Evolutionary conservation across 1,140 invertebrate genomes (phyloP).

Genomic region (Chelonus insularis): DNA sequence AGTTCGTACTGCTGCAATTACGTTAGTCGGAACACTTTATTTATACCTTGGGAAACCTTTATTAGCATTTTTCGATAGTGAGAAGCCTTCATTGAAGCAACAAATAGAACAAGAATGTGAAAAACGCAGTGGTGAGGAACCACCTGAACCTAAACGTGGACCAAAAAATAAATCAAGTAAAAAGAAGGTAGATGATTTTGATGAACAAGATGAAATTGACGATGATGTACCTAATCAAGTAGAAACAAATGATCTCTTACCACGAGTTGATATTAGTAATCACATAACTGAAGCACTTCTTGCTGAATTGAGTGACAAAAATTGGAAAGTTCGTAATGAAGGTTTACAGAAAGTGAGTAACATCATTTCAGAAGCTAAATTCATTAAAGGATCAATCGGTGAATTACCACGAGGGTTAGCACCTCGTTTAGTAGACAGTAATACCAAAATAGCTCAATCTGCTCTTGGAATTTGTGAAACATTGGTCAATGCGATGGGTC

Average conservation of each 20-base stretch:
- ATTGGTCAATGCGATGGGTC: constrained; percentile 79
- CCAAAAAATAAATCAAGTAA: constrained; percentile 36
- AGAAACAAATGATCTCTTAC: constrained; percentile 70
- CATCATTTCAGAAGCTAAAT: constrained; percentile 76
- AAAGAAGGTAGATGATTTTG: constrained; percentile 47
- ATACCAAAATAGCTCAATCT: constrained; percentile 85
- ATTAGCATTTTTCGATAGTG: constrained; percentile 80
- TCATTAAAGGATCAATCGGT: constrained; percentile 81
- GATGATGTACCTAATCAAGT: constrained; percentile 55
- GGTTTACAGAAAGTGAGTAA: constrained; percentile 76
- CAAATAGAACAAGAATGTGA: constrained; percentile 88
- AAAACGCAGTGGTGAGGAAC: constrained; percentile 73
- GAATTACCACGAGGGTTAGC: constrained; percentile 79
- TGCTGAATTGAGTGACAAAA: constrained; percentile 85
- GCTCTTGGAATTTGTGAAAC: constrained; percentile 80
- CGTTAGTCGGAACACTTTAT: constrained; percentile 72
- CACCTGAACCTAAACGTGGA: constrained; percentile 73
- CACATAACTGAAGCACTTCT: constrained; percentile 82
- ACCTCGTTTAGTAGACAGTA: constrained; percentile 80
- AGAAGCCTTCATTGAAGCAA: constrained; percentile 82
- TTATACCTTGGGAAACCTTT: constrained; percentile 79
- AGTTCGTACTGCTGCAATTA: constrained; percentile 75
- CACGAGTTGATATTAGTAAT: constrained; percentile 81
- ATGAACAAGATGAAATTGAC: constrained; percentile 62
- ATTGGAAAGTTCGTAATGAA: constrained; percentile 91